These are phyloP conservation scores for Thalassophryne amazonica DNA, from an alignment of 2,797 vertebrate species.

Conservation along the genomic window DNA sequence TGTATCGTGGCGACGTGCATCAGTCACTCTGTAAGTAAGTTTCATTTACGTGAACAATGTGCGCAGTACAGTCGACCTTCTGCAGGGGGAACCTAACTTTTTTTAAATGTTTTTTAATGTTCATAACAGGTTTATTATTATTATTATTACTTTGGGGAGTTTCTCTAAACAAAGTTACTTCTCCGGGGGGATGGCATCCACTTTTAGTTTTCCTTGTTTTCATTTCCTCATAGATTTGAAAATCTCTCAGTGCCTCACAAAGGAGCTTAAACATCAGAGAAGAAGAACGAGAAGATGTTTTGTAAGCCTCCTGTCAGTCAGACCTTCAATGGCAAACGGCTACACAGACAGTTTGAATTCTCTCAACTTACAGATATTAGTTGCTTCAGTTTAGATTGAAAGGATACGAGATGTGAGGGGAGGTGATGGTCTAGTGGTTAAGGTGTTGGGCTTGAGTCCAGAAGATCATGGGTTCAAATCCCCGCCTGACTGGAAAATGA, in stretches of 20 bases:
- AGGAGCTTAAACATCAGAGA: conserved; percentile 47
- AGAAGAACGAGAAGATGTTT: conserved; percentile 9
- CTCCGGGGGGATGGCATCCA: conserved; percentile 9
- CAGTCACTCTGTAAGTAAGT: conserved; percentile 27
- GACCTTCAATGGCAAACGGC: too few relatives aligned
- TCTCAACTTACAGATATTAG: too few relatives aligned
- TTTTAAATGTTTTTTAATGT: conserved; percentile 15
- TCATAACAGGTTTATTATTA: conserved; percentile 16
- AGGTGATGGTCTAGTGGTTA: too few relatives aligned
- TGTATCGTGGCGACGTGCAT: conserved; percentile 15
- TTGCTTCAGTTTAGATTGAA: too few relatives aligned
- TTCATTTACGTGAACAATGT: conserved; percentile 6
- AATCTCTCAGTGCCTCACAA: conserved; percentile 43
- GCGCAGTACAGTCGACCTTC: conserved; percentile 27
- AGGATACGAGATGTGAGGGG: too few relatives aligned
- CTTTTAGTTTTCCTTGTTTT: conserved; percentile 31
- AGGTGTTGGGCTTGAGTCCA: too few relatives aligned
- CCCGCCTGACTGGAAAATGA: too few relatives aligned
- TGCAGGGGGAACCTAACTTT: background rate
- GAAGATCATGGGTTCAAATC: too few relatives aligned
- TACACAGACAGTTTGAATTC: too few relatives aligned
- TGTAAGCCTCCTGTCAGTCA: too few relatives aligned
- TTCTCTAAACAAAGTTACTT: conserved; percentile 24
- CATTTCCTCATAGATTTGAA: conserved; percentile 19
- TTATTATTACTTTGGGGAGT: conserved; percentile 31